Conservation (phyloP, 2,888 invertebrate species). For the Caenorhabditis imperialis region DNA sequence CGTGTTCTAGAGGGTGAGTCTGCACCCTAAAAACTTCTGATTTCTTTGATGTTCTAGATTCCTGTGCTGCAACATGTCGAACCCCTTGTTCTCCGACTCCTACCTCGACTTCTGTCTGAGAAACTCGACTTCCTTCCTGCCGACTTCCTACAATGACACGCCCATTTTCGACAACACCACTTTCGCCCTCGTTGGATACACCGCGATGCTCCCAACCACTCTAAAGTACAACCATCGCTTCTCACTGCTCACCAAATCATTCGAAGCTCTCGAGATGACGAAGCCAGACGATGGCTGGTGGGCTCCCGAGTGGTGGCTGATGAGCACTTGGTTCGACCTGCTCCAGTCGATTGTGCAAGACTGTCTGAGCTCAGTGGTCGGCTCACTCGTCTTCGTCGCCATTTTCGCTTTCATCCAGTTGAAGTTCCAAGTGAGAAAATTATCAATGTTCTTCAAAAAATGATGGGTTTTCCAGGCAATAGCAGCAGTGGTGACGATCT, state of each 20-base stretch:
- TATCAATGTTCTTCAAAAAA: background rate
- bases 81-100: slow-evolving; percentile 53
- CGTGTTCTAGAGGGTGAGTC: slow-evolving; percentile 56
- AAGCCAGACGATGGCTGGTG: slow-evolving; percentile 66
- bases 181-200: slow-evolving; percentile 74
- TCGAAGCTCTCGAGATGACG: slow-evolving; percentile 63
- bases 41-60: slow-evolving; percentile 44
- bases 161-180: slow-evolving; percentile 75
- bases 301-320: slow-evolving; percentile 75
- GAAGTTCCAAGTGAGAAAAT: slow-evolving; percentile 55
- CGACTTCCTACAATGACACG: slow-evolving; percentile 76
- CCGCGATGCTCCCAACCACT: slow-evolving; percentile 71
- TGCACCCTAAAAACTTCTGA: background rate
- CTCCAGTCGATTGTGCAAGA: slow-evolving; percentile 76
- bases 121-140: slow-evolving; percentile 72
- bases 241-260: slow-evolving; percentile 65
- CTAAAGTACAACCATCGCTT: slow-evolving; percentile 73
- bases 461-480: slow-evolving; percentile 54
- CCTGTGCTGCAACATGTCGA: slow-evolving; percentile 62
- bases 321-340: slow-evolving; percentile 74
- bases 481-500: slow-evolving; percentile 70
- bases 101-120: slow-evolving; percentile 65
- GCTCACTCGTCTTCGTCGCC: slow-evolving; percentile 73
- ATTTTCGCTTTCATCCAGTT: slow-evolving; percentile 71
- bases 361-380: slow-evolving; percentile 67